Evolutionary conservation across 2,797 vertebrate species (phyloP).

Genomic region (Dicrostonyx torquatus): DNA sequence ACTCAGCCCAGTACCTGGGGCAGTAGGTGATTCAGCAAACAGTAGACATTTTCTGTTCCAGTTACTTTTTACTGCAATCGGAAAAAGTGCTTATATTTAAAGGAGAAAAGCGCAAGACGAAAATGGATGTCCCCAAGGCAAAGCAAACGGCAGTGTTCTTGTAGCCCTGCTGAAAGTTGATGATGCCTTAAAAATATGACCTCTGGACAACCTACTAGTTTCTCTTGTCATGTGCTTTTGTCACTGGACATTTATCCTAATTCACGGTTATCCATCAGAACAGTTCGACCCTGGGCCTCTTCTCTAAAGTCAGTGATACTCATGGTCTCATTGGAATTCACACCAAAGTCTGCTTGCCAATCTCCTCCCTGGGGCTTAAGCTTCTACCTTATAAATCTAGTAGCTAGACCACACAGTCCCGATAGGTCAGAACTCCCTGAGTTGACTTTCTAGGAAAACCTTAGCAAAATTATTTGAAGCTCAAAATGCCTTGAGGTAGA

Average conservation of each 20-base stretch:
- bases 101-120: neutral
- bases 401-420: conserved; percentile 25
- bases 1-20: neutral
- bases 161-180: neutral
- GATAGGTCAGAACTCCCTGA: neutral
- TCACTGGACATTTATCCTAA: neutral
- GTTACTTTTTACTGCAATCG: neutral
- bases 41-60: neutral
- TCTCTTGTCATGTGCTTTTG: neutral
- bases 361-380: neutral
- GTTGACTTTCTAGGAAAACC: conserved; percentile 48
- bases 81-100: conserved; percentile 14
- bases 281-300: neutral
- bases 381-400: neutral
- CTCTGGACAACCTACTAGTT: neutral
- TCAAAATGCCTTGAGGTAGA: conserved; percentile 10
- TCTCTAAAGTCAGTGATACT: neutral
- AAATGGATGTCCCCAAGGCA: neutral
- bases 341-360: neutral
- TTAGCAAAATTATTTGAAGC: neutral
- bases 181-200: neutral
- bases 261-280: neutral
- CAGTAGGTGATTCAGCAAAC: neutral
- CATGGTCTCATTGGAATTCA: neutral
- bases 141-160: neutral